Evolutionary conservation across 2,113 vertebrate genomes (phyloP).

Genomic region (Leucopternis melanops): DNA sequence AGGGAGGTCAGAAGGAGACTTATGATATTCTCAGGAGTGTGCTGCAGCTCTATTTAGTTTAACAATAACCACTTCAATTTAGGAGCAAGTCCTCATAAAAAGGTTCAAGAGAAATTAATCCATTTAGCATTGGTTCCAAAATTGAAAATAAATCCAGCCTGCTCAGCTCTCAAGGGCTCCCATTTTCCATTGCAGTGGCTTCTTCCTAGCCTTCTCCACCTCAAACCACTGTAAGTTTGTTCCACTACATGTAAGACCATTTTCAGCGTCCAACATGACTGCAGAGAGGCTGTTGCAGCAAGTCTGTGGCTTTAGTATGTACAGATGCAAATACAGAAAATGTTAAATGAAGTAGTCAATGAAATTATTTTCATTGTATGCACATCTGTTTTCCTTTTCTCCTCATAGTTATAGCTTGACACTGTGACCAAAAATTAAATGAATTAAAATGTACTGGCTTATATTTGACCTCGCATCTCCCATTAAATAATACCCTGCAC

Average conservation of each 20-base stretch:
- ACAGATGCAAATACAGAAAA: background rate
- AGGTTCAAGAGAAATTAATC: constrained; percentile 38
- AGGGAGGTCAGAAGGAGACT: constrained; percentile 5
- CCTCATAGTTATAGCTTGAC: background rate
- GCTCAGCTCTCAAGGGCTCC: background rate
- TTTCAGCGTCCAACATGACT: background rate
- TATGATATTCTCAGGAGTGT: background rate
- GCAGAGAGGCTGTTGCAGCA: background rate
- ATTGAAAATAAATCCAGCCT: background rate
- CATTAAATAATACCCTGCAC: background rate
- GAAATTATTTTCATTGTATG: background rate
- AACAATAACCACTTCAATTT: constrained; percentile 48
- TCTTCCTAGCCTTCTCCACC: background rate
- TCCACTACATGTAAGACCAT: background rate
- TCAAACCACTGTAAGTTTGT: background rate
- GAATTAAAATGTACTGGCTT: background rate
- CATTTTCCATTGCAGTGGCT: background rate
- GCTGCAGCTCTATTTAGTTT: constrained; percentile 25
- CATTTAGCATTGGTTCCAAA: constrained; percentile 31
- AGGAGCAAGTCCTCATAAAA: constrained; percentile 26
- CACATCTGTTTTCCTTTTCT: background rate
- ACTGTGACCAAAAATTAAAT: background rate
- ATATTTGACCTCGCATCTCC: background rate
- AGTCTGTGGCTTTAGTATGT: background rate
- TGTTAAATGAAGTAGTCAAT: background rate